phyloP scores from a whole-genome alignment of 1,140 invertebrate species.

The Notospermus geniculatus region DNA sequence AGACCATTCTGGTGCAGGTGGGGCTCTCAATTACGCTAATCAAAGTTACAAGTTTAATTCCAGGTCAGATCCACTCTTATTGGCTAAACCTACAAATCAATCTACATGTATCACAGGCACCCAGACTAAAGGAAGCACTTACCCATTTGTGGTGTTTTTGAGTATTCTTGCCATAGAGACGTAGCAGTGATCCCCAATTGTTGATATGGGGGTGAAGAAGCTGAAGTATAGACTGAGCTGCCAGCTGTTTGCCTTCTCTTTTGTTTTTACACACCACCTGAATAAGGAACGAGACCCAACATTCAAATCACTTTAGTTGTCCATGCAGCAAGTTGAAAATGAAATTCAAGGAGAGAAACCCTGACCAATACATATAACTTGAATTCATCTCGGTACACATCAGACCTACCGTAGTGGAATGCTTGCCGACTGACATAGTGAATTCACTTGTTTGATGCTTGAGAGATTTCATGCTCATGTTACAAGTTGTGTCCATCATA shows the following conservation, averaged over 20 bases:
- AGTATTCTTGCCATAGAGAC: constrained; percentile 89
- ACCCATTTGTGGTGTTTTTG: constrained; percentile 78
- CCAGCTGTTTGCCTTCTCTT: constrained; percentile 93
- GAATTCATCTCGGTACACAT: background rate
- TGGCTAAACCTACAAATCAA: too few relatives aligned
- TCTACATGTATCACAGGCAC: too few relatives aligned
- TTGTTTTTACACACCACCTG: constrained; percentile 82
- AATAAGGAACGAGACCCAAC: too few relatives aligned
- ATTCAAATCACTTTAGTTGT: too few relatives aligned
- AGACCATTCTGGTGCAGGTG: too few relatives aligned
- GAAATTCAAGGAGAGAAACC: background rate
- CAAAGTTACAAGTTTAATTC: too few relatives aligned
- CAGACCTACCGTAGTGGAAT: constrained; percentile 61
- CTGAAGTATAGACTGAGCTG: constrained; percentile 91
- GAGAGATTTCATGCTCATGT: constrained; percentile 82
- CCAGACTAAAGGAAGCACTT: background rate
- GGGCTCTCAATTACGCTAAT: too few relatives aligned
- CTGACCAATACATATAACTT: background rate
- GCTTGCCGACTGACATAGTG: constrained; percentile 90
- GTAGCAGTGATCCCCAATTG: constrained; percentile 90
- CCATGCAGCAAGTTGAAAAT: too few relatives aligned
- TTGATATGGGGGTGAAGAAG: constrained; percentile 80
- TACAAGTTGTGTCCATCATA: constrained; percentile 81
- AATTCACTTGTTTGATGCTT: constrained; percentile 93
- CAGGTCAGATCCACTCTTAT: too few relatives aligned